These are phyloP conservation scores for Apamea anceps DNA, from an alignment of 2,888 invertebrate genomes.

Conservation along the genomic window DNA sequence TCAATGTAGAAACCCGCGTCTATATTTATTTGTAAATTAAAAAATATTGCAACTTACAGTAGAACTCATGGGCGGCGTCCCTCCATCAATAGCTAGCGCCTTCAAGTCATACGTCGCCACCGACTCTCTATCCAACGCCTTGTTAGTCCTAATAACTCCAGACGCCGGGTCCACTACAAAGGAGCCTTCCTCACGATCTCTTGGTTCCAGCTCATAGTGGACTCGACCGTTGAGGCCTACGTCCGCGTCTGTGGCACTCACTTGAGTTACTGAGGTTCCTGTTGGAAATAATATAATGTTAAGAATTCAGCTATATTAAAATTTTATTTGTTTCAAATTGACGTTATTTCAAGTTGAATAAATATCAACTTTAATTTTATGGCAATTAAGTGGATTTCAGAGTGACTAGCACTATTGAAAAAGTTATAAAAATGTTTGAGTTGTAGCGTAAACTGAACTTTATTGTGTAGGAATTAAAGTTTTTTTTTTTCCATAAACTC, in stretches of 20 bases:
- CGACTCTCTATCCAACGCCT: slow-evolving; percentile 97
- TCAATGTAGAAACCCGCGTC: neutral
- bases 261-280: slow-evolving; percentile 94
- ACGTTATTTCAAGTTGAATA: too few species aligned
- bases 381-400: too few species aligned
- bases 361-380: too few species aligned
- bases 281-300: too few species aligned
- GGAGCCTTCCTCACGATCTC: slow-evolving; percentile 95
- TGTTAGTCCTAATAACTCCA: slow-evolving; percentile 97
- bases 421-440: too few species aligned
- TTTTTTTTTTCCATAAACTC: too few species aligned
- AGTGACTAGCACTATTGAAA: too few species aligned
- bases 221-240: slow-evolving; percentile 96
- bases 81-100: slow-evolving; percentile 97
- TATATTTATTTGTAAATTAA: too few species aligned
- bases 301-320: neutral
- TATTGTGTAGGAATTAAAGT: too few species aligned
- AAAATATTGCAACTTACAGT: slow-evolving; percentile 74
- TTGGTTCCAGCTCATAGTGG: slow-evolving; percentile 93
- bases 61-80: slow-evolving; percentile 94
- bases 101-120: slow-evolving; percentile 95
- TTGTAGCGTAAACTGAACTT: too few species aligned
- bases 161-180: slow-evolving; percentile 98
- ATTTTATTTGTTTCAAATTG: too few species aligned
- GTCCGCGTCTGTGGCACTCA: slow-evolving; percentile 96